These are phyloP conservation scores for Pteronotus mesoamericanus DNA, from an alignment of 2,797 vertebrate genomes.

Conservation along the genomic window DNA sequence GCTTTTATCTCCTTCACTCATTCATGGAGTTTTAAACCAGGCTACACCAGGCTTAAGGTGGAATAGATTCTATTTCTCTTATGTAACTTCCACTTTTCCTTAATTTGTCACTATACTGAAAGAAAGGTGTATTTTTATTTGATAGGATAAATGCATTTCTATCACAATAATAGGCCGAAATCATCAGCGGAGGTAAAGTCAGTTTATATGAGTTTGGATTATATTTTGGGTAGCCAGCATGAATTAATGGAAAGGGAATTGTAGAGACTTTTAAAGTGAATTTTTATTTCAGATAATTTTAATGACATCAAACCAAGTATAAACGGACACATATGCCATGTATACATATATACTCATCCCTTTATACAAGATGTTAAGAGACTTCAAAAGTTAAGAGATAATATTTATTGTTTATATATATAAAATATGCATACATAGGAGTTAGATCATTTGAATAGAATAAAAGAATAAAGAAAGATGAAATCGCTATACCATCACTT, in stretches of 20 bases:
- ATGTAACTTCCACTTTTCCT: slow-evolving; percentile 23
- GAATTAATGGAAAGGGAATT: slow-evolving; percentile 20
- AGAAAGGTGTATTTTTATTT: slow-evolving; percentile 31
- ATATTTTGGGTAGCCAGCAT: not conserved
- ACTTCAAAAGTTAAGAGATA: not conserved
- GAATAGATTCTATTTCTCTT: not conserved
- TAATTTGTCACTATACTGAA: slow-evolving; percentile 2
- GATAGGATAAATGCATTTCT: slow-evolving; percentile 24
- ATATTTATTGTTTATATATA: not conserved
- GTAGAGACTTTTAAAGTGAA: slow-evolving; percentile 19
- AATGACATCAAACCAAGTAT: not conserved
- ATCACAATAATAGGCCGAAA: not conserved
- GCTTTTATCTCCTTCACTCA: not conserved
- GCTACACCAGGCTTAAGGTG: not conserved
- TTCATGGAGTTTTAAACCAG: slow-evolving; percentile 36
- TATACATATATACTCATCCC: not conserved
- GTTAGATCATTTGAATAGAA: not conserved
- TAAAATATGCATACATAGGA: not conserved
- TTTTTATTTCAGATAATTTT: slow-evolving; percentile 47
- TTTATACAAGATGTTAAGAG: not conserved
- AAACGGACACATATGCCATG: not conserved
- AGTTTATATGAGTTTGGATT: not conserved
- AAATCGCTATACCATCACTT: not conserved
- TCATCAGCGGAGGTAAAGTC: not conserved
- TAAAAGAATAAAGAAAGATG: slow-evolving; percentile 24